These are phyloP conservation scores for Enteromius mattozi DNA, from an alignment of 2,797 vertebrate species.

Conservation along the genomic window DNA sequence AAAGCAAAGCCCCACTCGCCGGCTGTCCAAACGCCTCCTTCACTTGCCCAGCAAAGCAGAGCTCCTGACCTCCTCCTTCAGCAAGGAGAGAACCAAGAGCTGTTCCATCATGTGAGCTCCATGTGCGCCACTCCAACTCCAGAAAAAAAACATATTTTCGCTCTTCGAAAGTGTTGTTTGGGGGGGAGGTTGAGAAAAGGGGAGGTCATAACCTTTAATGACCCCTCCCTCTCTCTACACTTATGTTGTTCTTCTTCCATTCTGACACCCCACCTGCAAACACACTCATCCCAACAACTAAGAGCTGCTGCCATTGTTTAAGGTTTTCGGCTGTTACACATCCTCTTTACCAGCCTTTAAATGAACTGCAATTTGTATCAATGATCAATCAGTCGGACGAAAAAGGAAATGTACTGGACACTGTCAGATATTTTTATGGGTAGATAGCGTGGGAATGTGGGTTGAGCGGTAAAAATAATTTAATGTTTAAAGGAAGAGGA, in stretches of 20 bases:
- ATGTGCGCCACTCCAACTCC: conserved; percentile 17
- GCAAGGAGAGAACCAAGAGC: conserved; percentile 92
- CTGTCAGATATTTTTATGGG: neutral
- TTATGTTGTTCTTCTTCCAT: conserved; percentile 36
- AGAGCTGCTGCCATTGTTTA: conserved; percentile 25
- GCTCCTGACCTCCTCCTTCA: conserved; percentile 89
- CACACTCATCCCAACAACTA: conserved; percentile 22
- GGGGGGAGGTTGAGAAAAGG: conserved; percentile 15
- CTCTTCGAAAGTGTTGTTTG: conserved; percentile 38
- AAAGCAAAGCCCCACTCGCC: conserved; percentile 83
- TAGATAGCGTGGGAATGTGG: conserved; percentile 3
- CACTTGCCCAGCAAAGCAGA: conserved; percentile 89
- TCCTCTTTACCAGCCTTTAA: conserved; percentile 29
- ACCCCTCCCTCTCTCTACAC: conserved; percentile 56
- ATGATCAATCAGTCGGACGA: conserved; percentile 5
- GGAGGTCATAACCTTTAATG: conserved; percentile 51
- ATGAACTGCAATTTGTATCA: conserved; percentile 40
- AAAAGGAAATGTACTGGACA: neutral
- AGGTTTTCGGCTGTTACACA: conserved; percentile 10
- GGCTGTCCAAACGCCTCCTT: conserved; percentile 91
- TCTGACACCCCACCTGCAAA: conserved; percentile 29
- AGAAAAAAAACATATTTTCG: conserved; percentile 20
- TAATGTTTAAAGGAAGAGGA: conserved; percentile 12
- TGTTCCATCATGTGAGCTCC: conserved; percentile 89
- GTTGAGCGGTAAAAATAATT: conserved; percentile 32